These are phyloP conservation scores for Crotalus viridis DNA, from an alignment of 2,113 vertebrate species.

Conservation along the genomic window DNA sequence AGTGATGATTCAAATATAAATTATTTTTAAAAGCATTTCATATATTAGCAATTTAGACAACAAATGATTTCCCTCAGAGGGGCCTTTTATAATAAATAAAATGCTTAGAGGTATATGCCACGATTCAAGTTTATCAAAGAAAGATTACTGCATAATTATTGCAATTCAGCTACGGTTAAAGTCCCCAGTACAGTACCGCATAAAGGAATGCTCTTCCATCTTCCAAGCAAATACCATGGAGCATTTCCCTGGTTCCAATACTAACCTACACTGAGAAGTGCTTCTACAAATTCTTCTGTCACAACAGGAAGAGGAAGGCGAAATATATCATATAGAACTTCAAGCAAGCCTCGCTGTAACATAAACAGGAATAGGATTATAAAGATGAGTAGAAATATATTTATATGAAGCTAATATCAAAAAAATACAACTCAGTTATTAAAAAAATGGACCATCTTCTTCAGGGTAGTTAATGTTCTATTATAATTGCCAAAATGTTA, in stretches of 20 bases:
- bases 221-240: not conserved
- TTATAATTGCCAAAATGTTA: not conserved
- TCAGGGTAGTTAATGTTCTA: not conserved
- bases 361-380: conserved; percentile 1
- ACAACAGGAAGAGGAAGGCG: conserved; percentile 90
- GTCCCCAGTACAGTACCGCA: not conserved
- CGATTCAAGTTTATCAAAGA: not conserved
- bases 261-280: conserved; percentile 92
- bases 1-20: not conserved
- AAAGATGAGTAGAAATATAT: not conserved
- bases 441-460: not conserved
- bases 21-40: not conserved
- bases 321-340: conserved; percentile 97
- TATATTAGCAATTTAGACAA: not conserved
- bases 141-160: not conserved
- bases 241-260: not conserved
- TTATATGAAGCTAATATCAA: not conserved
- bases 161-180: not conserved
- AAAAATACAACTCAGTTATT: not conserved
- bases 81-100: not conserved
- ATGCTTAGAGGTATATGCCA: not conserved
- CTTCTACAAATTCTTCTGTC: conserved; percentile 93
- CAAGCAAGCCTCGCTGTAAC: conserved; percentile 86
- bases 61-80: not conserved
- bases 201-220: not conserved